These are phyloP conservation scores for Palythoa heliodiscus DNA, from an alignment of 92 coral and sea anemone species.

Conservation along the genomic window DNA sequence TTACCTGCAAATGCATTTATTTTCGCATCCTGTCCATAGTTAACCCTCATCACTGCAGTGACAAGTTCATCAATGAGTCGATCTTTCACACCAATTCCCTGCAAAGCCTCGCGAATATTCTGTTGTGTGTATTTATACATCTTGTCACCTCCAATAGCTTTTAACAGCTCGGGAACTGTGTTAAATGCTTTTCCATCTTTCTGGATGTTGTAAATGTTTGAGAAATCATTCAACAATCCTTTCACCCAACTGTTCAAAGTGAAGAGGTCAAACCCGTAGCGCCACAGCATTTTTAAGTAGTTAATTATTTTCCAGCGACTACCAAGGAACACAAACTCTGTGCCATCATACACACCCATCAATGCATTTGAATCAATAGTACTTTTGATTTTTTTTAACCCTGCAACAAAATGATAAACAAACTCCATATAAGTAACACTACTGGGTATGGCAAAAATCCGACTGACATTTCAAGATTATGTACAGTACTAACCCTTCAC, in stretches of 20 bases:
- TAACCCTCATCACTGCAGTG: slow-evolving; percentile 88
- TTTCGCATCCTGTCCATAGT: slow-evolving; percentile 94
- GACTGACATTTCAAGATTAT: neutral
- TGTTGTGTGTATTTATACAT: slow-evolving; percentile 70
- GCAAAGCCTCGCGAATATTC: slow-evolving; percentile 65
- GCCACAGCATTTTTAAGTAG: slow-evolving; percentile 82
- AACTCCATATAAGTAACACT: neutral
- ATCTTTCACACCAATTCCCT: slow-evolving; percentile 72
- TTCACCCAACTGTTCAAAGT: slow-evolving; percentile 74
- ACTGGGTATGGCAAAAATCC: no score
- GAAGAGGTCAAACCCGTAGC: slow-evolving; percentile 87
- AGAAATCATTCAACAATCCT: slow-evolving; percentile 69
- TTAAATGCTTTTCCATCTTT: slow-evolving; percentile 61
- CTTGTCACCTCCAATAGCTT: slow-evolving; percentile 86
- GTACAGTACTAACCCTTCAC: no score
- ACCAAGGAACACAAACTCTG: slow-evolving; percentile 75
- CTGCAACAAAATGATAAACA: slow-evolving; percentile 32
- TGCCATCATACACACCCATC: slow-evolving; percentile 87
- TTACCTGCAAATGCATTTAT: slow-evolving; percentile 98
- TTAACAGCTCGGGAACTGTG: slow-evolving; percentile 74
- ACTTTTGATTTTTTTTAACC: slow-evolving; percentile 71
- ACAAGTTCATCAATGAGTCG: slow-evolving; percentile 85
- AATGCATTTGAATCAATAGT: slow-evolving; percentile 56
- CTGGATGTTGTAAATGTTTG: slow-evolving; percentile 79
- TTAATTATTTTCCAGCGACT: slow-evolving; percentile 86